These are phyloP conservation scores for Standfussiana lucernea DNA, from an alignment of 2,888 invertebrate genomes.

Conservation along the genomic window DNA sequence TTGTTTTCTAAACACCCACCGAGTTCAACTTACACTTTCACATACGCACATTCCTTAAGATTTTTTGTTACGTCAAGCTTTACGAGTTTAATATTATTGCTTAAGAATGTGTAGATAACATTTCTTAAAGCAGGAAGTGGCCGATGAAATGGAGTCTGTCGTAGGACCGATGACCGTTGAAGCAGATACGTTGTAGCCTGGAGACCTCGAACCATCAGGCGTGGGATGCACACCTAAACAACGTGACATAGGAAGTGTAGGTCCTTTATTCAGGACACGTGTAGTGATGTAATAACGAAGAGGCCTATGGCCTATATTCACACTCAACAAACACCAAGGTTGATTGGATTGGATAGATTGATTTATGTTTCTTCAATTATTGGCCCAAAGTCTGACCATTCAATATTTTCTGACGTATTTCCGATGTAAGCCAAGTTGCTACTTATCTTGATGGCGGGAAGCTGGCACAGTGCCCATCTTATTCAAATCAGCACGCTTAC, in stretches of 20 bases:
- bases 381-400: conserved; percentile 42
- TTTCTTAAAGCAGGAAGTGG: conserved; percentile 32
- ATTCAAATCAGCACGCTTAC: conserved; percentile 64
- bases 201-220: conserved; percentile 16
- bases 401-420: conserved; percentile 54
- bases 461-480: conserved; percentile 69
- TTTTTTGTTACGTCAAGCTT: conserved; percentile 30
- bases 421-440: conserved; percentile 55
- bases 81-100: conserved; percentile 8
- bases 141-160: neutral
- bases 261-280: conserved; percentile 17
- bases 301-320: conserved; percentile 42
- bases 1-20: conserved; percentile 35
- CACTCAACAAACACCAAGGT: conserved; percentile 32
- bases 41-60: conserved; percentile 38
- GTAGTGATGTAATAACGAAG: conserved; percentile 34
- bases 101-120: conserved; percentile 18
- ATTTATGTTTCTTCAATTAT: conserved; percentile 58
- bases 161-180: conserved; percentile 11
- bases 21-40: conserved; percentile 43
- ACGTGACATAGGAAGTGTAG: neutral
- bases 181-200: conserved; percentile 15
- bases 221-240: conserved; percentile 10
- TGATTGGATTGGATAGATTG: conserved; percentile 54
- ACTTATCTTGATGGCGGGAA: conserved; percentile 66